Base-by-base conservation (phyloP, 2,797 vertebrate species). In the Sciaenops ocellatus region DNA sequence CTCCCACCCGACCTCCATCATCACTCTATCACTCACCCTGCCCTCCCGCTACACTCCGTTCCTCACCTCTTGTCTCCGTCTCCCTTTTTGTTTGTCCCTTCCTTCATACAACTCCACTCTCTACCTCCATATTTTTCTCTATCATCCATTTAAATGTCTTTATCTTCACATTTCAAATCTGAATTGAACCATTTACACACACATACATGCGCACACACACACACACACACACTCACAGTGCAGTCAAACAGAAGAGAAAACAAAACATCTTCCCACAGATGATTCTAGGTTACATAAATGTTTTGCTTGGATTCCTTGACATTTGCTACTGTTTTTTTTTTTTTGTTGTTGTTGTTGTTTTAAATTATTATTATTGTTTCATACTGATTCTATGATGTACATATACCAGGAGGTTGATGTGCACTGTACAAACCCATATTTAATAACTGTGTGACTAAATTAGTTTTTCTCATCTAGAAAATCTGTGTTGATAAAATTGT, bases 251-350 rank as follows among this genome's bases (percentile, higher is more conserved):
- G 59, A 73, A 75, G 72, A 84, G 66, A 84, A 84, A 82, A 80
- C 66, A 86, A 90, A 87, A 86, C 83, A 86, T 82, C 90, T 81
- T 89, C 90, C 90, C 84, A 87, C 88, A 84, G 86, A 89, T 71
- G 61, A 82, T 77, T 88, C 52, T 26, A 78, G 80, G 84, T 93
- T 93, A 93, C 66, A 90, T 90, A 92, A 93, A 88, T 72, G 83
- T 77, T 89, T 87, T 55, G 60, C 54, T 61, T 38, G 64, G 42
- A 73, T 89, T 84, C 48, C 51, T 80, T 87, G 82, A 91, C 83
- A 87, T 83, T 76, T 80, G 47, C 61, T 76, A 22, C 86, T 80
- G 34, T 38, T 8, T 38, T 6, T 30, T 30, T 1, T 34, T n/a
- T 38, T 7, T 38, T 38, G 34, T 38, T 38, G 34, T 34, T 34